Evolutionary conservation across 1,140 invertebrate species (phyloP).

Genomic region (Acyrthosiphon pisum): DNA sequence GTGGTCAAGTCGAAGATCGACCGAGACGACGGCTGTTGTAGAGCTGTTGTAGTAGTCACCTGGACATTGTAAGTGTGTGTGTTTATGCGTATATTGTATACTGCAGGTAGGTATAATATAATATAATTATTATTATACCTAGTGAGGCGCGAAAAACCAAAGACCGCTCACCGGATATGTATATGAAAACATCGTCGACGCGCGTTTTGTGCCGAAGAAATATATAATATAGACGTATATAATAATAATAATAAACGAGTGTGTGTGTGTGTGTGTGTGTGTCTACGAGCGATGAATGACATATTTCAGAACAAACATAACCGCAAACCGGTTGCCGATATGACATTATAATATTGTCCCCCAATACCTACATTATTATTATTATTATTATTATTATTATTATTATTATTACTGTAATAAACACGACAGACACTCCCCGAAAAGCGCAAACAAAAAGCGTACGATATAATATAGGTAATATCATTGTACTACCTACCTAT

Average conservation of each 20-base stretch:
- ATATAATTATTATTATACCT: too few species aligned
- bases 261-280: background rate
- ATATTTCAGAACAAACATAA: background rate
- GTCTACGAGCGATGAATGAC: background rate
- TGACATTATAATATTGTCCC: background rate
- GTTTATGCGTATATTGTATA: background rate
- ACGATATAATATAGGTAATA: background rate
- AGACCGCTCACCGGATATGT: background rate
- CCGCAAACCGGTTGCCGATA: slow-evolving; percentile 3
- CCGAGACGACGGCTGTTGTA: background rate
- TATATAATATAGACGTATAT: background rate
- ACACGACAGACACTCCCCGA: slow-evolving; percentile 1
- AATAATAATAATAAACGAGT: too few species aligned
- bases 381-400: too few species aligned
- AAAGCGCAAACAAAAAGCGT: background rate
- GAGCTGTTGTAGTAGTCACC: background rate
- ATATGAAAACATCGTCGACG: background rate
- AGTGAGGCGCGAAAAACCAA: slow-evolving; percentile 25
- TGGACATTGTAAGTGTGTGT: background rate
- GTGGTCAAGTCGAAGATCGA: slow-evolving; percentile 11
- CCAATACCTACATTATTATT: too few species aligned
- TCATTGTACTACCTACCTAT: background rate
- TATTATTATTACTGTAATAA: too few species aligned
- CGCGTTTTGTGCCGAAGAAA: background rate
- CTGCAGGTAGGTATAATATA: too few species aligned